These are phyloP conservation scores for Hippocampus guttulatus DNA, from an alignment of 2,113 vertebrate species.

Conservation along the genomic window DNA sequence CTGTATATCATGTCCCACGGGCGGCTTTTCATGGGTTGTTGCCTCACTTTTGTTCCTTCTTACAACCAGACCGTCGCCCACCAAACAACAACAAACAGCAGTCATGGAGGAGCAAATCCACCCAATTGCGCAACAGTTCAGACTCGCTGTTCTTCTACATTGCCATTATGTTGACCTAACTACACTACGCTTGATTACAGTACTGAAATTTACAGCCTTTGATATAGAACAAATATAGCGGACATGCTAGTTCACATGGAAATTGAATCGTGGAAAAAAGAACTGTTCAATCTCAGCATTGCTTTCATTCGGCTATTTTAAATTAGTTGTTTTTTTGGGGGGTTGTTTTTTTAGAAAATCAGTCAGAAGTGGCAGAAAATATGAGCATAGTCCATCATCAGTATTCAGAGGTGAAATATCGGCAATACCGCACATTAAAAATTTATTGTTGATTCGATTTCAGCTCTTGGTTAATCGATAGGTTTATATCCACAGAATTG, in stretches of 20 bases:
- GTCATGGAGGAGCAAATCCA: slow-evolving; percentile 37
- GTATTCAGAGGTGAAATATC: neutral
- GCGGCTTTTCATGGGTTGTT: slow-evolving; percentile 43
- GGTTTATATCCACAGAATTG: slow-evolving; percentile 21
- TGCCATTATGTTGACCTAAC: slow-evolving; percentile 16
- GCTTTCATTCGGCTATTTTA: neutral
- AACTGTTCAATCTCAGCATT: slow-evolving; percentile 10
- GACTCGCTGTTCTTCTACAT: slow-evolving; percentile 8
- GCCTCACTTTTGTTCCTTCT: slow-evolving; percentile 22
- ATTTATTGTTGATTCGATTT: slow-evolving; percentile 5
- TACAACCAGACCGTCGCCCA: slow-evolving; percentile 12
- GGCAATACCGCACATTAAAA: neutral
- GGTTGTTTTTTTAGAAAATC: neutral
- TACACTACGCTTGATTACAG: neutral
- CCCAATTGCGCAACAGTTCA: slow-evolving; percentile 22
- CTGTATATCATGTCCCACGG: slow-evolving; percentile 5
- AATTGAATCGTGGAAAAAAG: slow-evolving; percentile 11
- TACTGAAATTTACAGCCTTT: neutral
- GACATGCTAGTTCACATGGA: neutral
- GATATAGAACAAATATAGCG: neutral
- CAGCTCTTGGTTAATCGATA: neutral
- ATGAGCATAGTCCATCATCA: neutral
- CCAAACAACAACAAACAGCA: slow-evolving; percentile 26
- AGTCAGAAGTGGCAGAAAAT: neutral
- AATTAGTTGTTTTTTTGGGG: neutral